Evolutionary conservation across 2,888 invertebrate species (phyloP).

Genomic region (Mystacides longicornis): DNA sequence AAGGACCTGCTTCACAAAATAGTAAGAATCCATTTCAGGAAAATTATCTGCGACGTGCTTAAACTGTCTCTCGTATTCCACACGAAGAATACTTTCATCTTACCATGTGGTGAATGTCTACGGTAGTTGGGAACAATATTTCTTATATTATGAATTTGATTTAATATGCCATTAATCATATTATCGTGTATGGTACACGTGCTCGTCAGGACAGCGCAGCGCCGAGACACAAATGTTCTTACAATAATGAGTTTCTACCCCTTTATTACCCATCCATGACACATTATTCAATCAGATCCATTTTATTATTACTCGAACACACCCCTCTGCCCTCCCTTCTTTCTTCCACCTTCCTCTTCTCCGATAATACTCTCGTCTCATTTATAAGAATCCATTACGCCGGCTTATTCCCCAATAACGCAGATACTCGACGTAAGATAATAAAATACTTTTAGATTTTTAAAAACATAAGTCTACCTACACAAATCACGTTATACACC

Average conservation of each 20-base stretch:
- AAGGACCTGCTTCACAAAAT: no score
- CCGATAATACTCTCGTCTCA: slow-evolving; percentile 15
- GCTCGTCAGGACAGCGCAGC: neutral
- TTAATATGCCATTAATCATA: slow-evolving; percentile 2
- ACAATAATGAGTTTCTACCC: slow-evolving; percentile 4
- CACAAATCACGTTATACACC: no score
- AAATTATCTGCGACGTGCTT: no score
- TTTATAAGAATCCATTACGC: slow-evolving; percentile 21
- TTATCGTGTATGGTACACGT: neutral
- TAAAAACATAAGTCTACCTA: no score
- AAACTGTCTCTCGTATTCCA: no score
- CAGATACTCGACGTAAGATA: no score
- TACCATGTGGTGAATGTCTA: neutral
- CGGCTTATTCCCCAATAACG: slow-evolving; percentile 21
- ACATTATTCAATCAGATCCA: slow-evolving; percentile 1
- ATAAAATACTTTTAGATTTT: no score
- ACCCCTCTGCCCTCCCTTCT: neutral
- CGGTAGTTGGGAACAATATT: neutral
- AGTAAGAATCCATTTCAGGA: no score
- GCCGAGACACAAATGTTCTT: neutral
- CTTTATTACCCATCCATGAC: neutral
- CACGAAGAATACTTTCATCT: no score
- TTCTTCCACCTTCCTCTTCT: neutral
- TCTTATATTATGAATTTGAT: neutral
- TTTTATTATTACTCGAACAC: neutral